Conservation (phyloP, 2,113 vertebrate species). For the Istiophorus platypterus region DNA sequence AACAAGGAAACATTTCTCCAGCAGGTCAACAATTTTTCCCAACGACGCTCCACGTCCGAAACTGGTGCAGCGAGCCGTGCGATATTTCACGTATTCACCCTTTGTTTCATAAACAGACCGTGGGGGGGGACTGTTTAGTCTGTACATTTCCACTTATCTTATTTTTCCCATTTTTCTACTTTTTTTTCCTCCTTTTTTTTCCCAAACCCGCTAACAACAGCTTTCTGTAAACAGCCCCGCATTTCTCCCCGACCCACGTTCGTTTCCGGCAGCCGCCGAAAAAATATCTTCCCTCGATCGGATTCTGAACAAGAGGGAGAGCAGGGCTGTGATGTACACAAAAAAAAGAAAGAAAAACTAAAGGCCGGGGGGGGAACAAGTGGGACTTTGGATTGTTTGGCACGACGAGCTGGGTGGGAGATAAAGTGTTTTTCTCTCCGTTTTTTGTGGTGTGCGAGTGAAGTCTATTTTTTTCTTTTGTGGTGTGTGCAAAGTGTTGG, state of each 20-base stretch:
- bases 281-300: constrained; percentile 76
- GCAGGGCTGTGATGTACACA: constrained; percentile 40
- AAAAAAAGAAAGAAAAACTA: background rate
- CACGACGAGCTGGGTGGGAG: constrained; percentile 57
- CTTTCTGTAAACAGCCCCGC: constrained; percentile 72
- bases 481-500: constrained; percentile 63
- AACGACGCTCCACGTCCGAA: background rate
- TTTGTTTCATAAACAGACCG: constrained; percentile 56
- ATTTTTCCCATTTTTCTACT: constrained; percentile 58
- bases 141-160: constrained; percentile 73
- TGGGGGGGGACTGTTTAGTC: constrained; percentile 76
- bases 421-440: constrained; percentile 56
- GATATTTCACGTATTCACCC: constrained; percentile 71
- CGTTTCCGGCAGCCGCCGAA: constrained; percentile 69
- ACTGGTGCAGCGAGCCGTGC: constrained; percentile 50
- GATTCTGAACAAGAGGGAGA: constrained; percentile 50
- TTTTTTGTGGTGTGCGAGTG: constrained; percentile 63
- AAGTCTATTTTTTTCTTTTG: constrained; percentile 75
- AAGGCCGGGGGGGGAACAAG: constrained; percentile 30
- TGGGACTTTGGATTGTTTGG: constrained; percentile 74
- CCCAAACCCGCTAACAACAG: constrained; percentile 38
- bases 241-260: constrained; percentile 67
- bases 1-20: background rate
- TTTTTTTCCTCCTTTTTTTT: too few relatives aligned
- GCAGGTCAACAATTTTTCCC: background rate